These are phyloP conservation scores for Choristoneura fumiferana DNA, from an alignment of 1,140 invertebrate species.

Conservation along the genomic window DNA sequence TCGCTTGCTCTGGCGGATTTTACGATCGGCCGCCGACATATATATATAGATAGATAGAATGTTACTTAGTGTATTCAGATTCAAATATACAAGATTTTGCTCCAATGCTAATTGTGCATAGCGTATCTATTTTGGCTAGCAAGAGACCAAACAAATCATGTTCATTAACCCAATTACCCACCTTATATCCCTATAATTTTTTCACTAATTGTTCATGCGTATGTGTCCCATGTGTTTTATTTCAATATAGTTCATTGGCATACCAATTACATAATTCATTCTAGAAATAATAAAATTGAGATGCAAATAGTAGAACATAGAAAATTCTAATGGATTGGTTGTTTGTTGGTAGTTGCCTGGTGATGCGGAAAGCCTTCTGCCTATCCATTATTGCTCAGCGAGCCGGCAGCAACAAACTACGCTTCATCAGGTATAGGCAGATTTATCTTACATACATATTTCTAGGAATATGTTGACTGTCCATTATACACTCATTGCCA, in stretches of 20 bases:
- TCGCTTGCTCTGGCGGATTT: too few relatives aligned
- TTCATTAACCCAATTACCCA: too few relatives aligned
- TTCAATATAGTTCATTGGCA: slow-evolving; percentile 71
- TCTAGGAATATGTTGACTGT: slow-evolving; percentile 22
- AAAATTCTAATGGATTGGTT: slow-evolving; percentile 72
- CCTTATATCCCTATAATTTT: too few relatives aligned
- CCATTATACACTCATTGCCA: slow-evolving; percentile 55
- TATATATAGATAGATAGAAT: too few relatives aligned
- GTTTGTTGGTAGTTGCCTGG: slow-evolving; percentile 79
- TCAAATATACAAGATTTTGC: too few relatives aligned
- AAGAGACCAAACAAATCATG: too few relatives aligned
- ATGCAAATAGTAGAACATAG: slow-evolving; percentile 36
- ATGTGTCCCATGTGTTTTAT: not conserved
- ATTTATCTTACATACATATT: slow-evolving; percentile 55
- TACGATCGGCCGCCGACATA: too few relatives aligned
- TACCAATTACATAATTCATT: slow-evolving; percentile 33
- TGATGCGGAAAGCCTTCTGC: slow-evolving; percentile 80
- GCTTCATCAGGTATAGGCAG: slow-evolving; percentile 78
- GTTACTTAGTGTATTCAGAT: too few relatives aligned
- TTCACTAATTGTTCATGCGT: too few relatives aligned
- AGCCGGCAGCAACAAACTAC: slow-evolving; percentile 79
- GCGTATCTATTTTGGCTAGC: too few relatives aligned
- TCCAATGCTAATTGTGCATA: too few relatives aligned
- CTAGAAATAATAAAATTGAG: slow-evolving; percentile 35
- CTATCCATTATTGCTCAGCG: slow-evolving; percentile 80